Base-by-base conservation (phyloP, 2,888 invertebrate genomes). In the Cantharis nigra region DNA sequence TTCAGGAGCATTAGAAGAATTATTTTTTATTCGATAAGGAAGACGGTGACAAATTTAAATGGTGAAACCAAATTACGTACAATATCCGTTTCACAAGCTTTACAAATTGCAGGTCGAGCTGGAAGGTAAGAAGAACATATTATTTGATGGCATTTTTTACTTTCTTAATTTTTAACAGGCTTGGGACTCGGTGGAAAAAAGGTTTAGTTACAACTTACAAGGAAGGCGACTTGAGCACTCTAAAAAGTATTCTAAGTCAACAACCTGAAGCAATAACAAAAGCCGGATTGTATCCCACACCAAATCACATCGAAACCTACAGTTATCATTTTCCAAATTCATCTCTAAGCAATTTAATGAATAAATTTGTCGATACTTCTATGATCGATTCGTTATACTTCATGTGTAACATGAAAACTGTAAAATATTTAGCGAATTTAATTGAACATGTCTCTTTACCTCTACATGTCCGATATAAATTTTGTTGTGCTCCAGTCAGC, bases 271-370 rank as follows among this genome's bases (percentile, higher is more conserved):
- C 93, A 0, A 91, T 96, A 33, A 91, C 92, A 0, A 94, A 97
- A 89, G 96, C 96, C 3, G 99, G 99, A 0, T 90, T 99, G 18
- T 97, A 98, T 88, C 99, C 99, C 10, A 99, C 99, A 0, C 96
- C 98, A 0, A 99, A 99, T 85, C 99, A 99, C 90, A 98, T 99
- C 87, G 99, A 99, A 89, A 88, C 98, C 74, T 99, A 99, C 87
- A 97, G 98, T 1, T 99, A 97, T 88, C 97, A 98, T 89, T 91
- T 99, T 82, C 98, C 98, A 63, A 96, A 96, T 85, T 96, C 98
- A 3, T 94, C 95, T 0, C 91, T 99, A 11, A 97, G 98, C 80
- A 98, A 98, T 90, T 91, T 99, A 78, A 95, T 98, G 92, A 98
- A 99, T 87, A 98, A 99, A 83, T 99, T 99, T 89, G 94, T 98